Percentiles rank a stretch among this genome's conserved stretches.
These are phyloP conservation scores for Chrysodeixis includens DNA, from an alignment of 2,888 invertebrate genomes.

Conservation along the genomic window DNA sequence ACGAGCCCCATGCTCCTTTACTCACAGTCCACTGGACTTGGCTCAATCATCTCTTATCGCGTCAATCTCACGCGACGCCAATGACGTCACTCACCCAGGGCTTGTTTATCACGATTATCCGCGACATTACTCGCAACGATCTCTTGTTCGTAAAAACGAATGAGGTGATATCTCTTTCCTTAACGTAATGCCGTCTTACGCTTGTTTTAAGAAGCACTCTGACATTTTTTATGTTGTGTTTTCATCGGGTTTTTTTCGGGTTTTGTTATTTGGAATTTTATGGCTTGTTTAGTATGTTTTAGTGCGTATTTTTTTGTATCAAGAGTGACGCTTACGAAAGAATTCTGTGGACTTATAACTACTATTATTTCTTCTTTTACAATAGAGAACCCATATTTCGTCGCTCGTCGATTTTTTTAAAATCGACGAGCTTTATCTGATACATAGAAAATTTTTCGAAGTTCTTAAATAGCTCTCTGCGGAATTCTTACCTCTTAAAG, in stretches of 20 bases:
- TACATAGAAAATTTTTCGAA: too few relatives aligned
- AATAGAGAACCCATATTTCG: too few relatives aligned
- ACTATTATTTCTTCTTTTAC: too few relatives aligned
- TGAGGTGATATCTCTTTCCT: constrained; percentile 59
- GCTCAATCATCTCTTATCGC: constrained; percentile 41
- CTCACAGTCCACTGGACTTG: constrained; percentile 46
- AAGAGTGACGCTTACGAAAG: background rate
- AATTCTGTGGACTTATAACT: too few relatives aligned
- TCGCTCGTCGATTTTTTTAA: too few relatives aligned
- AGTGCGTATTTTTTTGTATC: background rate
- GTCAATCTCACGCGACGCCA: constrained; percentile 31
- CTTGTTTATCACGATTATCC: constrained; percentile 60
- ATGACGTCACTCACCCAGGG: constrained; percentile 48
- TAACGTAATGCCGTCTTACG: constrained; percentile 50
- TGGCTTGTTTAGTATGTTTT: background rate
- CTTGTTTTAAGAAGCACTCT: constrained; percentile 47
- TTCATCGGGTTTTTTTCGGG: constrained; percentile 34
- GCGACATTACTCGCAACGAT: constrained; percentile 56
- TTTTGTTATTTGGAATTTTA: constrained; percentile 18
- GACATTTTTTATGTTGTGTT: constrained; percentile 48
- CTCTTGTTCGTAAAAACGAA: constrained; percentile 61
- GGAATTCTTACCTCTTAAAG: too few relatives aligned
- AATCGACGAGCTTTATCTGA: too few relatives aligned
- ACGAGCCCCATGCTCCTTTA: constrained; percentile 7
- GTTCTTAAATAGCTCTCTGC: too few relatives aligned